Base-by-base conservation (phyloP, 1,140 invertebrate genomes). In the Aphidius ervi region DNA sequence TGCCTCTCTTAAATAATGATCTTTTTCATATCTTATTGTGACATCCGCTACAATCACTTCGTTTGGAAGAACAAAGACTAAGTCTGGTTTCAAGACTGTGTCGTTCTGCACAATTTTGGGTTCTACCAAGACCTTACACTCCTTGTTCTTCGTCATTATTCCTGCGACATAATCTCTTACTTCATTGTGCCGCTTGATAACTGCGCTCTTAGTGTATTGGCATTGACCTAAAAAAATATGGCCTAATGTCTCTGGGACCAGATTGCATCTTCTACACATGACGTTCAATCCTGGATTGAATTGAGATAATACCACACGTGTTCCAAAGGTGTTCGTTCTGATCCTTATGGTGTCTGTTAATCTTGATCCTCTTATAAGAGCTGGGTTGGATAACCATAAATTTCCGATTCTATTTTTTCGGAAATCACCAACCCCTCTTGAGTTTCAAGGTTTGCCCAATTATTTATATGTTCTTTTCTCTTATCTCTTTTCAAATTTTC, bases 21-120 rank as follows among this genome's bases (percentile, higher is more conserved):
- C 55, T 31, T 74, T 67, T 54, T 76, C 70, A 59, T 70, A 73
- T 58, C 70, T 66, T 61, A 75, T 67, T n/a, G 71, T 71, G 0
- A 76, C 65, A 47, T 74, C 74, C 53, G 70, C 63, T 49, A 73
- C 70, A 41, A 64, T 53, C 23, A 65, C 56, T 64, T 58, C 48
- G 47, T 54, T 56, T 63, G 59, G 16, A 52, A 50, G 45, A n/a
- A 9, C 8, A 1, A 65, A 6, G 43, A 63, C 59, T 43, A 59
- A 56, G 9, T 67, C 62, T 2, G 66, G 64, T n/a, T 61, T 65
- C 1, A 43, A 46, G 0, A 59, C 4, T 5, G 61, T 61, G 1
- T 53, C 45, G 0, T 23, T 2, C 0, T 57, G 31, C 8, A 31
- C 10, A 0, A 55, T 9, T 0, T 20, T 23, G 0, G 43, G 58